phyloP scores from a whole-genome alignment of 2,113 vertebrate species.

The Mellivora capensis region DNA sequence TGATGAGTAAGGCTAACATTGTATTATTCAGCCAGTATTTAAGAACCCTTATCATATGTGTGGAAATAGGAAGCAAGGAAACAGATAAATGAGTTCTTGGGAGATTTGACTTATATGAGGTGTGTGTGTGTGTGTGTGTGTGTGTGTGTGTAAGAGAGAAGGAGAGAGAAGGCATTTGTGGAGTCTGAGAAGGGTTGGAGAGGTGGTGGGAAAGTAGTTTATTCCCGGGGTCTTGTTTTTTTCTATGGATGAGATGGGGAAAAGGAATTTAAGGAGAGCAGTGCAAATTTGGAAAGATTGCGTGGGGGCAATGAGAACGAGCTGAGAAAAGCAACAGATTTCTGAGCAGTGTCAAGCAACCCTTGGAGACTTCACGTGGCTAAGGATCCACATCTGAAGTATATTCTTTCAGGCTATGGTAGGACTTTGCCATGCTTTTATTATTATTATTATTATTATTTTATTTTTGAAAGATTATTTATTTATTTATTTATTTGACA shows the following conservation, averaged over 20 bases:
- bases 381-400: fast-evolving
- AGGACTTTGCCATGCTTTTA: neutral
- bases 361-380: neutral
- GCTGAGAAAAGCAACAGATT: neutral
- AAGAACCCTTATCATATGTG: neutral
- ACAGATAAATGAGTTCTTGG: neutral
- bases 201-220: neutral
- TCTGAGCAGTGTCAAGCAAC: neutral
- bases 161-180: neutral
- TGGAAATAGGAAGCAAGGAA: neutral
- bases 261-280: neutral
- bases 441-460: no score
- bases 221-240: neutral
- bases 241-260: neutral
- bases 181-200: neutral
- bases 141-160: no score
- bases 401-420: neutral
- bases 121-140: neutral
- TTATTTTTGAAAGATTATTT: no score
- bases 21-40: neutral
- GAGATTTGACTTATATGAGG: neutral
- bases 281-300: neutral
- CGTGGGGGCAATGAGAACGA: neutral
- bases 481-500: no score
- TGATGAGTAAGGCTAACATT: neutral